These are phyloP conservation scores for Polyodon spathula DNA, from an alignment of 2,113 vertebrate species.

Conservation along the genomic window DNA sequence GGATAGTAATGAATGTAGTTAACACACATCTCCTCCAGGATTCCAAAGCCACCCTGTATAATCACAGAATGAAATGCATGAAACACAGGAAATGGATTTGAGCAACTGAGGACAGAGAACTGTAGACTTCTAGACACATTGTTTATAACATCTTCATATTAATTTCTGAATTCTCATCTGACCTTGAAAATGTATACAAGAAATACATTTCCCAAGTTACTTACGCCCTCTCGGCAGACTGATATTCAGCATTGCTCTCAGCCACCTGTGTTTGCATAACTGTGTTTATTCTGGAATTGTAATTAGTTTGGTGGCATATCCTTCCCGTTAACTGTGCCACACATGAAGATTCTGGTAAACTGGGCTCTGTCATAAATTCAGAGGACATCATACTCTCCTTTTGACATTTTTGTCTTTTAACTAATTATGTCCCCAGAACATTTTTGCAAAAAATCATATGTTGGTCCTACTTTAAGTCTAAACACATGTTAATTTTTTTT, in stretches of 20 bases:
- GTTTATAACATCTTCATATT: background rate
- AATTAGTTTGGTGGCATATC: background rate
- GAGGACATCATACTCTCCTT: too few relatives aligned
- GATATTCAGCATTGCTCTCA: background rate
- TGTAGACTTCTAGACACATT: background rate
- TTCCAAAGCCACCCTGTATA: conserved; percentile 80
- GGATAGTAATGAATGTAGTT: conserved; percentile 96
- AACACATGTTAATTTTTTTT: too few relatives aligned
- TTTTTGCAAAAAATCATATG: too few relatives aligned
- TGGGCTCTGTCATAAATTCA: too few relatives aligned
- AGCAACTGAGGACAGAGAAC: too few relatives aligned
- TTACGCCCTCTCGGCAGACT: too few relatives aligned
- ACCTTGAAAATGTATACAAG: background rate
- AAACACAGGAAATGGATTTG: too few relatives aligned
- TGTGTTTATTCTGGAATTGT: background rate
- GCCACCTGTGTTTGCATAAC: background rate
- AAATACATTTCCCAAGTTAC: too few relatives aligned
- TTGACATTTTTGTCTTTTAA: too few relatives aligned
- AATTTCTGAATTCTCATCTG: background rate
- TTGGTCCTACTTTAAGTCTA: too few relatives aligned
- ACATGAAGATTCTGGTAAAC: background rate
- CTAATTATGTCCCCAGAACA: too few relatives aligned
- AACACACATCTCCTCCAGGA: conserved; percentile 91
- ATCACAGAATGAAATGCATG: background rate
- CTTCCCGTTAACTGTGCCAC: background rate